Conservation (phyloP, 2,797 vertebrate species). For the Cygnus olor region DNA sequence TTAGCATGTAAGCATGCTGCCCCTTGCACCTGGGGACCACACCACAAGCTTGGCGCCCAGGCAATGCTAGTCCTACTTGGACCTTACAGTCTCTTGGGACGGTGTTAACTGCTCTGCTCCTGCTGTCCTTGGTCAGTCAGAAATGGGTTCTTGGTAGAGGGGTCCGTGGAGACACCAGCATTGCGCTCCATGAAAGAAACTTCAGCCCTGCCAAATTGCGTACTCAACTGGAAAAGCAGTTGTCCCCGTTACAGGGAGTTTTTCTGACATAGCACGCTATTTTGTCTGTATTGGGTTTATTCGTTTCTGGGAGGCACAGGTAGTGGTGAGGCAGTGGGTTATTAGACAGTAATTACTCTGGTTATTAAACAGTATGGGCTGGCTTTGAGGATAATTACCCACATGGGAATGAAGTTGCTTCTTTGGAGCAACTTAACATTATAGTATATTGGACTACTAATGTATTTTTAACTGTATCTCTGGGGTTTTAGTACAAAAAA, state of each 20-base stretch:
- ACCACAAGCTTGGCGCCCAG: neutral
- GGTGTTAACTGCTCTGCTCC: neutral
- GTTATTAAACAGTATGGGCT: neutral
- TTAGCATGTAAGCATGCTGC: neutral
- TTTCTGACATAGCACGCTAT: neutral
- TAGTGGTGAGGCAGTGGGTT: neutral
- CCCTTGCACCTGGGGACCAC: neutral
- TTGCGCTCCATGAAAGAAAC: neutral
- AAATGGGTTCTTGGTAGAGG: neutral
- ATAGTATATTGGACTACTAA: neutral
- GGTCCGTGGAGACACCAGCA: neutral
- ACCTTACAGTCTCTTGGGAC: neutral
- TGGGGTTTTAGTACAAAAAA: neutral
- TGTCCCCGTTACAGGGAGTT: neutral
- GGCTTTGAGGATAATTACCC: neutral
- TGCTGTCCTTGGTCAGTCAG: neutral
- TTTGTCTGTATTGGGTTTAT: neutral
- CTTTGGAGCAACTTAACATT: neutral
- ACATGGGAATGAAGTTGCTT: neutral
- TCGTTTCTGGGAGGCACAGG: neutral
- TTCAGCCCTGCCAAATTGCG: neutral
- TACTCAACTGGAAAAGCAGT: neutral
- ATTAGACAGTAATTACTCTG: neutral
- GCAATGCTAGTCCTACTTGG: neutral
- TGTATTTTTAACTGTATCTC: neutral